Conservation (phyloP, 64 coral and sea anemone genomes). For the Exaiptasia diaphana region DNA sequence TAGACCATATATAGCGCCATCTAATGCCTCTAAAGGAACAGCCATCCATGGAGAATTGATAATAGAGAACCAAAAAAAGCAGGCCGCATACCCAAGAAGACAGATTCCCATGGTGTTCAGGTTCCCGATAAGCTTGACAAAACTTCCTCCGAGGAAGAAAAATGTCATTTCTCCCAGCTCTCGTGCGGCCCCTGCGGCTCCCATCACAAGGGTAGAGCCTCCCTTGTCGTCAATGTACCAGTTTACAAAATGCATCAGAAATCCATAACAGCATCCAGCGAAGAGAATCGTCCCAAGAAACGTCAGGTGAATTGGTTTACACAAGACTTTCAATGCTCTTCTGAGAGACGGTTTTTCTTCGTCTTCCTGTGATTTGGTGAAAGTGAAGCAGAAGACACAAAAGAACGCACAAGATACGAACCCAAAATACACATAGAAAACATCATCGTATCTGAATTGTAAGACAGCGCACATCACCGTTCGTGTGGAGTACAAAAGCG, state of each 20-base stretch:
- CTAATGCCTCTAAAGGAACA: conserved; percentile 50
- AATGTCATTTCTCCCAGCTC: conserved; percentile 59
- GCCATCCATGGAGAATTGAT: conserved; percentile 70
- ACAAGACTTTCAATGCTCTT: conserved; percentile 14
- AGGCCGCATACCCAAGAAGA: conserved; percentile 49
- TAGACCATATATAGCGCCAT: conserved; percentile 69
- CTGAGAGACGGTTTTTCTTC: not conserved
- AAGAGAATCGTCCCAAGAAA: conserved; percentile 66
- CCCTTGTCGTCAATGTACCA: conserved; percentile 88
- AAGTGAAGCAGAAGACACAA: conserved; percentile 45
- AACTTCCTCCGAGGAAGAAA: conserved; percentile 51
- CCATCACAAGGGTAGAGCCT: conserved; percentile 72
- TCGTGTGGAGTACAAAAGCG: not conserved
- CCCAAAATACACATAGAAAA: conserved; percentile 66
- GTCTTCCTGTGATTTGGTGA: conserved; percentile 23
- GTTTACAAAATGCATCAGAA: conserved; percentile 82
- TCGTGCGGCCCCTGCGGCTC: conserved; percentile 57
- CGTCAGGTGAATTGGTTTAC: conserved; percentile 1
- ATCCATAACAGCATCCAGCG: conserved; percentile 66
- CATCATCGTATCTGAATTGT: conserved; percentile 10
- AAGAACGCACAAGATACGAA: conserved; percentile 57
- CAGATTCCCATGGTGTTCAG: conserved; percentile 40
- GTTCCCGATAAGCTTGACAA: conserved; percentile 40
- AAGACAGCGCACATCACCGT: conserved; percentile 39
- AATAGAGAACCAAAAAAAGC: conserved; percentile 67